Percentiles rank a stretch among this genome's conserved stretches.
These are phyloP conservation scores for Amphilophus citrinellus DNA, from an alignment of 2,113 vertebrate genomes.

Conservation along the genomic window DNA sequence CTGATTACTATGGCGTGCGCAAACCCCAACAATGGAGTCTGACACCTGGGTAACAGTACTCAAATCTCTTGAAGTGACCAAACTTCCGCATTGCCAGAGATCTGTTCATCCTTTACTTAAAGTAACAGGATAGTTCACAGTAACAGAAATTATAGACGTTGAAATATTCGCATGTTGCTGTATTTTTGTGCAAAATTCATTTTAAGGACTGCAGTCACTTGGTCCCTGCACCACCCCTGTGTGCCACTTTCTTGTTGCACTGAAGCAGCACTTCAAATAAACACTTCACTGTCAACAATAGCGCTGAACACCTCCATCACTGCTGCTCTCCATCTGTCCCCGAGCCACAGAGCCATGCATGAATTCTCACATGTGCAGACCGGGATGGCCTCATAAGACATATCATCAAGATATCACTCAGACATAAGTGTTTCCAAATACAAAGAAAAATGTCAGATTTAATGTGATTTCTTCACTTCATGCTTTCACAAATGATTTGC, in stretches of 20 bases:
- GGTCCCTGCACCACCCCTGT: neutral
- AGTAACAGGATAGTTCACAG: neutral
- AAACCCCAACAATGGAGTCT: neutral
- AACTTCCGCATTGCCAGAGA: neutral
- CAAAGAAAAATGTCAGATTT: neutral
- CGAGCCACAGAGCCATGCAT: neutral
- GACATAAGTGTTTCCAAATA: neutral
- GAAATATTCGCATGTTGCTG: neutral
- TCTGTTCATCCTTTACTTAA: neutral
- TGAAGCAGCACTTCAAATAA: constrained; percentile 21
- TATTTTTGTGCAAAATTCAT: neutral
- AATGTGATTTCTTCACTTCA: neutral
- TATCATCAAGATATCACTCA: neutral
- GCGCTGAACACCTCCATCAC: constrained; percentile 37
- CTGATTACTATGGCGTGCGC: neutral
- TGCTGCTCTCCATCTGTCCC: constrained; percentile 39
- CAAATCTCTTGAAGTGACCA: neutral
- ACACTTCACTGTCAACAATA: constrained; percentile 27
- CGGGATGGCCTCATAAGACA: neutral
- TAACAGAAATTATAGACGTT: neutral
- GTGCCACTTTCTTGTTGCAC: neutral
- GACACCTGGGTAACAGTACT: neutral
- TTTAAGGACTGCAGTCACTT: neutral
- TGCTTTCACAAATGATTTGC: neutral
- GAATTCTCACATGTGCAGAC: neutral